Percentiles rank a stretch among this genome's conserved stretches.
Evolutionary conservation across 2,113 vertebrate species (phyloP).

Genomic region (Perca schrenkii): DNA sequence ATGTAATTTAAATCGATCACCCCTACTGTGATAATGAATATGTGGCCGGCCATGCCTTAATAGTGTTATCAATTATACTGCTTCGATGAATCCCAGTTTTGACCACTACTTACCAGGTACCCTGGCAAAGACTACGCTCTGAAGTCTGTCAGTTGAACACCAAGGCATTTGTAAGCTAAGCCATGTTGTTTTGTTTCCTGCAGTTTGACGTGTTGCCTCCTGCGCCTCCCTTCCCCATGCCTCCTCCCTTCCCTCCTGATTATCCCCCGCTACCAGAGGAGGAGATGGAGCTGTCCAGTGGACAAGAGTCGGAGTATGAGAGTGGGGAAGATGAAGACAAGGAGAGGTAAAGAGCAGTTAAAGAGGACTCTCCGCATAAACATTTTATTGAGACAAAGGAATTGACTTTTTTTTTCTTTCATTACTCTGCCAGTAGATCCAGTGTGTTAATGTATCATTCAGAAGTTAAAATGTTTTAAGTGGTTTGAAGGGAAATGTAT

Average conservation of each 20-base stretch:
- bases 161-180: neutral
- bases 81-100: neutral
- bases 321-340: slow-evolving; percentile 94
- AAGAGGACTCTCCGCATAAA: neutral
- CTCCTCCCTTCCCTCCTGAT: slow-evolving; percentile 90
- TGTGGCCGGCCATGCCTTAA: neutral
- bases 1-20: neutral
- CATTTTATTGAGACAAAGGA: neutral
- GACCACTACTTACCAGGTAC: neutral
- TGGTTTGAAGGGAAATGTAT: slow-evolving; percentile 6
- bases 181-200: slow-evolving; percentile 13
- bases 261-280: slow-evolving; percentile 93
- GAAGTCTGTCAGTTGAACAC: neutral
- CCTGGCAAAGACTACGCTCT: neutral
- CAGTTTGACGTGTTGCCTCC: slow-evolving; percentile 88
- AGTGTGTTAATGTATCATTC: neutral
- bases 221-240: slow-evolving; percentile 84
- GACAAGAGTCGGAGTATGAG: slow-evolving; percentile 94
- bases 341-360: slow-evolving; percentile 86
- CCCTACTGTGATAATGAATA: neutral
- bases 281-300: slow-evolving; percentile 86
- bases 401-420: neutral
- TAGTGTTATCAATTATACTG: neutral
- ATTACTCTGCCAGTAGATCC: neutral
- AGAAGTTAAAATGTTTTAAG: neutral